Evolutionary conservation across 1,140 invertebrate genomes (phyloP).

Genomic region (Magallana gigas): DNA sequence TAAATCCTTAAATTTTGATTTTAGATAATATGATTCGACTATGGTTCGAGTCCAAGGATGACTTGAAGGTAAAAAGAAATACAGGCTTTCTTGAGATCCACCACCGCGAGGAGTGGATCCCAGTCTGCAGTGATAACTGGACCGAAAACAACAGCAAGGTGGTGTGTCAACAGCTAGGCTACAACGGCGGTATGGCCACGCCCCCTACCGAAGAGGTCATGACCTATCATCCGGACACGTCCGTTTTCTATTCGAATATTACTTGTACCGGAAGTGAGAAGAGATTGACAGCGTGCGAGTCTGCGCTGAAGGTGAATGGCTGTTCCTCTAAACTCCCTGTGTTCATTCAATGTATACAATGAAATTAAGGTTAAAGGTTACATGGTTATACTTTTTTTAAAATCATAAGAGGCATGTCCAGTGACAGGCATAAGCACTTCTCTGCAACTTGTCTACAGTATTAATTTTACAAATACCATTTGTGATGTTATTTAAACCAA

Average conservation of each 20-base stretch:
- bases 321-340: constrained; percentile 48
- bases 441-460: too few species aligned
- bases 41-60: constrained; percentile 33
- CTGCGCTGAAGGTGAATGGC: constrained; percentile 38
- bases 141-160: constrained; percentile 90
- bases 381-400: not conserved
- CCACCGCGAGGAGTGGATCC: constrained; percentile 91
- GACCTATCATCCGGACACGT: constrained; percentile 13
- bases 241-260: constrained; percentile 93
- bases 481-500: too few species aligned
- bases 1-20: not conserved
- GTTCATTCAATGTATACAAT: constrained; percentile 42
- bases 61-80: constrained; percentile 51
- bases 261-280: constrained; percentile 90
- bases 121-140: constrained; percentile 95
- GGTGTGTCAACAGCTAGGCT: constrained; percentile 83
- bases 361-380: not conserved
- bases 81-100: constrained; percentile 93
- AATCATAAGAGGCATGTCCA: too few species aligned
- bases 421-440: too few species aligned
- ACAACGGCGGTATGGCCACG: constrained; percentile 45
- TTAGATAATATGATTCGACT: constrained; percentile 65
- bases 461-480: too few species aligned
- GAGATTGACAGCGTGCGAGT: constrained; percentile 84
- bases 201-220: not conserved